Conservation (phyloP, 2,888 invertebrate species). For the Leptogaster cylindrica region DNA sequence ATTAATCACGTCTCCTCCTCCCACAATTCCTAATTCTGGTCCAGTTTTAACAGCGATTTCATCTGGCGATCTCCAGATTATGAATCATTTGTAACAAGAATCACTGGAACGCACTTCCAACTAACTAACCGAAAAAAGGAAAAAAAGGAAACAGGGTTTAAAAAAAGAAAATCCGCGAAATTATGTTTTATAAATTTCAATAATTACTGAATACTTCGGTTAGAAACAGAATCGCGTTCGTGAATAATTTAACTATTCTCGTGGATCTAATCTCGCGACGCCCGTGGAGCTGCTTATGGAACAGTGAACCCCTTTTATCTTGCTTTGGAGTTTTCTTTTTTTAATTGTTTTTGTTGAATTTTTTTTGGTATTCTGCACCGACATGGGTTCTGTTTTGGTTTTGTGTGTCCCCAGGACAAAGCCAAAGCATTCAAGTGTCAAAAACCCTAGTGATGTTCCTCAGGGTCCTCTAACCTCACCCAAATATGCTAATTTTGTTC, state of each 20-base stretch:
- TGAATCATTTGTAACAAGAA: too few species aligned
- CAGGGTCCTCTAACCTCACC: background rate
- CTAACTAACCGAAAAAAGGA: too few species aligned
- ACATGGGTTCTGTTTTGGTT: background rate
- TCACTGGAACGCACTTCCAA: too few species aligned
- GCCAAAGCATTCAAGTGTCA: constrained; percentile 20
- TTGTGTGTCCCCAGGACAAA: constrained; percentile 8
- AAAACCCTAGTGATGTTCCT: background rate
- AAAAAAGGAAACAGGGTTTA: background rate
- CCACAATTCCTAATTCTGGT: background rate
- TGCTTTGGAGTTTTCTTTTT: background rate
- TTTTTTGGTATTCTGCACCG: background rate
- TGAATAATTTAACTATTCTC: background rate
- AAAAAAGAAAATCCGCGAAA: background rate
- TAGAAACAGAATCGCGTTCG: background rate
- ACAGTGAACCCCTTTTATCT: background rate
- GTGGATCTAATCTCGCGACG: background rate
- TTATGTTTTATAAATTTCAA: constrained; percentile 23
- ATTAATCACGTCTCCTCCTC: constrained; percentile 12
- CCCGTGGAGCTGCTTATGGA: too few species aligned
- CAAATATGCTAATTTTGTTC: constrained; percentile 15
- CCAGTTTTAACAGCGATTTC: too few species aligned
- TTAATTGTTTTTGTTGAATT: too few species aligned
- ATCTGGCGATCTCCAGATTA: background rate
- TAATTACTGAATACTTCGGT: constrained; percentile 2